These are phyloP conservation scores for Pleuronectes platessa DNA, from an alignment of 2,113 vertebrate species.

Conservation along the genomic window DNA sequence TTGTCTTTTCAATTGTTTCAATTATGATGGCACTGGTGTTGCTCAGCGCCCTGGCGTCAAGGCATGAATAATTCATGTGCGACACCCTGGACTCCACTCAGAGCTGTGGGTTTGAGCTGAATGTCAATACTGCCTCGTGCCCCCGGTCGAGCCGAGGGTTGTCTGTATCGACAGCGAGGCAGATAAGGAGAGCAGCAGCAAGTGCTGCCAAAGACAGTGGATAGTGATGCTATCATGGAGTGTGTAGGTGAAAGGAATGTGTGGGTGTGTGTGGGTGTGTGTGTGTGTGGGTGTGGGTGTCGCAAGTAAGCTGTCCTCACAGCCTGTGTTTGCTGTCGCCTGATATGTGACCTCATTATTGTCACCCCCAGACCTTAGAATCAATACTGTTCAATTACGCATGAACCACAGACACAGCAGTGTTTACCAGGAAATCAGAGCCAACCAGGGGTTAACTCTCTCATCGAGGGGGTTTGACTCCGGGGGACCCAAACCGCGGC, in stretches of 20 bases:
- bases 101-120: constrained; percentile 81
- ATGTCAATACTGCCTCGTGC: constrained; percentile 82
- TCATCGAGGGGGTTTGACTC: constrained; percentile 57
- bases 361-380: constrained; percentile 72
- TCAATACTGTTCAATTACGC: constrained; percentile 81
- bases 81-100: constrained; percentile 81
- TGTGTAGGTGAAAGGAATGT: constrained; percentile 50
- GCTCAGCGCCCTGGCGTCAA: constrained; percentile 80
- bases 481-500: constrained; percentile 28
- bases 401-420: constrained; percentile 66
- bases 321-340: constrained; percentile 73
- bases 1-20: constrained; percentile 87
- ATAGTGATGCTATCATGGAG: constrained; percentile 62
- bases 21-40: constrained; percentile 86
- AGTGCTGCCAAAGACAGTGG: constrained; percentile 68
- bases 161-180: constrained; percentile 78
- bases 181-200: constrained; percentile 71
- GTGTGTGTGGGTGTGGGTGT: constrained; percentile 36
- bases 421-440: constrained; percentile 58
- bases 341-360: constrained; percentile 78
- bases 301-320: constrained; percentile 50
- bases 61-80: constrained; percentile 84
- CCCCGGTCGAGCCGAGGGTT: constrained; percentile 70
- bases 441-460: constrained; percentile 60
- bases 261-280: constrained; percentile 12